phyloP scores from a whole-genome alignment of 2,113 vertebrate genomes.

The Clarias batrachus region DNA sequence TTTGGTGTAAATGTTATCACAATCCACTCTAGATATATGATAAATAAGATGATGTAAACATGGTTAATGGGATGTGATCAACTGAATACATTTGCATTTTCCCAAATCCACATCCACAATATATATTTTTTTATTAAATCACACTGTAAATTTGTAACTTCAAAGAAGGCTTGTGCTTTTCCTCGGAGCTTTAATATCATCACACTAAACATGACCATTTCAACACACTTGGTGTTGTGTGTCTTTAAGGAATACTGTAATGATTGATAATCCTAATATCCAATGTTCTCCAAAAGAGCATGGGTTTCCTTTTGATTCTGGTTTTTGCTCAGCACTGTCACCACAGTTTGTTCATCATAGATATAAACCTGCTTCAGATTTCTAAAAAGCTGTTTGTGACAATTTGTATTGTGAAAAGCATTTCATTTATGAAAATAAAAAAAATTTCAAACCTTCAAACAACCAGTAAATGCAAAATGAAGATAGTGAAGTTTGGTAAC shows the following conservation, averaged over 20 bases:
- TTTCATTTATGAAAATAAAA: not conserved
- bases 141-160: not conserved
- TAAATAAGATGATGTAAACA: not conserved
- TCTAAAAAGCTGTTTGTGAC: not conserved
- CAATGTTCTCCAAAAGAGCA: not conserved
- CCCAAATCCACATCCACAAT: not conserved
- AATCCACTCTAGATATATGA: not conserved
- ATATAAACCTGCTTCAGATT: not conserved
- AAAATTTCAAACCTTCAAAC: not conserved
- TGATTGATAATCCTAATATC: not conserved
- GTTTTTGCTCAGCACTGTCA: not conserved
- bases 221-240: not conserved
- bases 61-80: not conserved
- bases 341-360: not conserved
- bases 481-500: not conserved
- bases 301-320: not conserved
- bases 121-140: not conserved
- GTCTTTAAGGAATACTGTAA: not conserved
- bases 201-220: not conserved
- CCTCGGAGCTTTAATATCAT: not conserved
- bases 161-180: not conserved
- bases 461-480: not conserved
- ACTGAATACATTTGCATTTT: not conserved
- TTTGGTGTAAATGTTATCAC: not conserved
- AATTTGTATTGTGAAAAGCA: not conserved